Base-by-base conservation (phyloP, 2,797 vertebrate species). In the Tamandua tetradactyla region DNA sequence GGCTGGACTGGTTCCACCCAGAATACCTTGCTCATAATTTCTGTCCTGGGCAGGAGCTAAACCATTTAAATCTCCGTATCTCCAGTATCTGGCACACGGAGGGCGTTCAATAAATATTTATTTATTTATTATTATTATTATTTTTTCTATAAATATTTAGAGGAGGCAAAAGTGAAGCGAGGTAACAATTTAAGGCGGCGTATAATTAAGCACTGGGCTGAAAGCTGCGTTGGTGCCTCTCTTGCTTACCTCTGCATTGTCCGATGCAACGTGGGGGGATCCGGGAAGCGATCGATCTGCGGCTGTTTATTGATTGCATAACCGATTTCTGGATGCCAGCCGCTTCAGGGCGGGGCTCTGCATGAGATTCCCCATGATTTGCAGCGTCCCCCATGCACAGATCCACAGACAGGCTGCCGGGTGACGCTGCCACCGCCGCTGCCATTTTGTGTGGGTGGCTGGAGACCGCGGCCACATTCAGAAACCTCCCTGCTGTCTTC, bases 391-490 rank as follows among this genome's bases (percentile, higher is more conserved):
- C 35, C n/a, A n/a, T 7, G 32, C n/a, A 42, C 14, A n/a, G 35
- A 72, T 86, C 79, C 93, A 20, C 22, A 30, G 89, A 52, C 13
- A 0, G 6, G 66, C 68, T 87, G 68, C 61, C 32, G n/a, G 52
- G 17, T 44, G 78, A 37, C 3, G 49, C 62, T 2, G 57, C 30
- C 0, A 2, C 78, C 3, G 2, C n/a, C 0, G 3, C 78, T 7
- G 2, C 87, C 74, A 32, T 90, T 93, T 75, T 61, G 37, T 79
- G 88, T 35, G 62, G 83, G 93, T 72, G 82, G 37, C 75, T 72
- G 1, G 4, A 17, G 81, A 85, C 49, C 0, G 0, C 27, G 42
- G 22, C 40, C 1, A 0, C 20, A 3, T 17, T 55, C 52, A 15
- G 59, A 27, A 75, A 11, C 55, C 92, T 40, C 7, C 32, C 32